These are phyloP conservation scores for Mellilla xanthometata DNA, from an alignment of 2,888 invertebrate species.

Conservation along the genomic window DNA sequence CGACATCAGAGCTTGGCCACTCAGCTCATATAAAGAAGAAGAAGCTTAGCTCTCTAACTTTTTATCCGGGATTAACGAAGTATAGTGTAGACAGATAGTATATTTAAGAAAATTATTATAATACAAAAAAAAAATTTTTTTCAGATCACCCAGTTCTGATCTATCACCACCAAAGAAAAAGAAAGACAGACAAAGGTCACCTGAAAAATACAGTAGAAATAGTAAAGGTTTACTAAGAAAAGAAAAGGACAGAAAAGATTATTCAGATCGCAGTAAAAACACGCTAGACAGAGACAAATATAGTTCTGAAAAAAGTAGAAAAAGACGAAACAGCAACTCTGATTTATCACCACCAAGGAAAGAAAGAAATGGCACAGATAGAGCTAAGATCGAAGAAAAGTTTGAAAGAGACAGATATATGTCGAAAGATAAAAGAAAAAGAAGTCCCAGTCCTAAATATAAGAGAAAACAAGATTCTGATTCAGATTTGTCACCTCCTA, in stretches of 20 bases:
- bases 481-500: constrained; percentile 49
- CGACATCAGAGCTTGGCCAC: too few relatives aligned
- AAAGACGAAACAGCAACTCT: constrained; percentile 27
- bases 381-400: neutral
- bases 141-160: constrained; percentile 36
- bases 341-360: constrained; percentile 41
- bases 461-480: constrained; percentile 21
- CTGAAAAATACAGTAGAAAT: constrained; percentile 32
- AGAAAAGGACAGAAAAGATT: constrained; percentile 24
- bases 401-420: constrained; percentile 33
- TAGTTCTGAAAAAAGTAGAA: constrained; percentile 2
- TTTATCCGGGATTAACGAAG: too few relatives aligned
- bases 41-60: too few relatives aligned
- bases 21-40: too few relatives aligned
- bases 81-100: too few relatives aligned
- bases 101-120: too few relatives aligned
- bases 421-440: constrained; percentile 42
- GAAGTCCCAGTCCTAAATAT: neutral
- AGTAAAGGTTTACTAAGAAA: constrained; percentile 21
- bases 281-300: constrained; percentile 1
- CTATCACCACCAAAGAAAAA: constrained; percentile 45
- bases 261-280: constrained; percentile 6
- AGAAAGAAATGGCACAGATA: constrained; percentile 7
- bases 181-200: constrained; percentile 33
- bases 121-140: too few relatives aligned